phyloP scores from a whole-genome alignment of 2,797 vertebrate genomes.

The Xenopus petersii region DNA sequence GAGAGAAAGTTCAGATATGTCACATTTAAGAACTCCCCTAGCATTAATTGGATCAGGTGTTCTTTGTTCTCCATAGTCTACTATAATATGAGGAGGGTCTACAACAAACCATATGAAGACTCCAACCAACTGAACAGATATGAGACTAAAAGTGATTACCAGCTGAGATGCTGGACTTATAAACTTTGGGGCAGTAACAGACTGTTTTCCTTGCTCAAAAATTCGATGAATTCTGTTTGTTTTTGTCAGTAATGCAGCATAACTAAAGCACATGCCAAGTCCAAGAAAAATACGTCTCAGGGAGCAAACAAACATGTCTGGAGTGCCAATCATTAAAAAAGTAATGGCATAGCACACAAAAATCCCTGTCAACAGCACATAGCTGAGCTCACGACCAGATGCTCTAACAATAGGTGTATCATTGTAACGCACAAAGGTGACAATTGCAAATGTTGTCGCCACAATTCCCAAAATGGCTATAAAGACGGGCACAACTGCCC shows the following conservation, averaged over 20 bases:
- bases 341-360: slow-evolving; percentile 95
- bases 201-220: slow-evolving; percentile 96
- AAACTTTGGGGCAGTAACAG: slow-evolving; percentile 89
- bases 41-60: slow-evolving; percentile 85
- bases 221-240: slow-evolving; percentile 98
- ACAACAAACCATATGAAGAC: slow-evolving; percentile 92
- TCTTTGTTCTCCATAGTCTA: slow-evolving; percentile 95
- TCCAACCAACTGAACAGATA: slow-evolving; percentile 90
- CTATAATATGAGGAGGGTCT: slow-evolving; percentile 88
- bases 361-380: slow-evolving; percentile 92
- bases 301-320: slow-evolving; percentile 84
- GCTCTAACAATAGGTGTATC: slow-evolving; percentile 94
- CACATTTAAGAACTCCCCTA: slow-evolving; percentile 93
- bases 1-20: slow-evolving; percentile 97
- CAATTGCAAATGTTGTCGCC: slow-evolving; percentile 89
- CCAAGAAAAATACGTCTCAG: slow-evolving; percentile 90
- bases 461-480: slow-evolving; percentile 90
- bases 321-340: slow-evolving; percentile 92
- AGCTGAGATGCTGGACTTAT: slow-evolving; percentile 97
- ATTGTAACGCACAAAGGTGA: slow-evolving; percentile 90
- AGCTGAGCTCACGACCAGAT: slow-evolving; percentile 91
- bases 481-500: slow-evolving; percentile 89
- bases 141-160: slow-evolving; percentile 94
- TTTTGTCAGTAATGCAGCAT: slow-evolving; percentile 94
- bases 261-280: slow-evolving; percentile 96